A percentile compares a stretch with the other conserved stretches of the same genome.
phyloP scores from a whole-genome alignment of 2,888 invertebrate genomes.

The Melikaiella ostensackeni region DNA sequence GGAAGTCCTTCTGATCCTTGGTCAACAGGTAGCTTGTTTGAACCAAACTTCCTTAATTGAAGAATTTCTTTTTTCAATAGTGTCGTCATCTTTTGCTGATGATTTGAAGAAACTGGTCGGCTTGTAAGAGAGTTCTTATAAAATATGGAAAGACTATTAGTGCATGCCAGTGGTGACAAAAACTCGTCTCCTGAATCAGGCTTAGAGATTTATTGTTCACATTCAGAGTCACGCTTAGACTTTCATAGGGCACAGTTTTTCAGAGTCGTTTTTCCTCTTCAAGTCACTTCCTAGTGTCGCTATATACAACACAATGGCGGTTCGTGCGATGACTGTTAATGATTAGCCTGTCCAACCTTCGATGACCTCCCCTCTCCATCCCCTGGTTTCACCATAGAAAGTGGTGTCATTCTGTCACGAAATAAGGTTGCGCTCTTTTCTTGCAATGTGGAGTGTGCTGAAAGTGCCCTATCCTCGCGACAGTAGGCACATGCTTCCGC shows the following conservation, averaged over 20 bases:
- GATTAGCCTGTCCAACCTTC: constrained; percentile 68
- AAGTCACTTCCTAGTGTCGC: constrained; percentile 32
- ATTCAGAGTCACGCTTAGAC: background rate
- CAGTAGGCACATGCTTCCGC: constrained; percentile 51
- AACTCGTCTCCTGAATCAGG: background rate
- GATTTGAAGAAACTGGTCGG: background rate
- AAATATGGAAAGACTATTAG: background rate
- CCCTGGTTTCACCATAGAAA: constrained; percentile 59
- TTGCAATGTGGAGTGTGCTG: constrained; percentile 48
- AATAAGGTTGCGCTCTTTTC: constrained; percentile 51
- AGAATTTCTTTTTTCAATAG: too few species aligned
- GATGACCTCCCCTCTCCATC: constrained; percentile 61
- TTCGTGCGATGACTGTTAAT: constrained; percentile 69
- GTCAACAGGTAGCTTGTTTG: too few species aligned
- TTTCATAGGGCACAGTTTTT: background rate
- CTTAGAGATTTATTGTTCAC: background rate
- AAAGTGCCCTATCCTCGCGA: constrained; percentile 47
- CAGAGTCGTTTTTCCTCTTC: background rate
- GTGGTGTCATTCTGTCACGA: constrained; percentile 66
- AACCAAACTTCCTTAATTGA: too few species aligned
- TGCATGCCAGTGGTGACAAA: background rate
- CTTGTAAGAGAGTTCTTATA: background rate
- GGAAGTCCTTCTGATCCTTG: too few species aligned
- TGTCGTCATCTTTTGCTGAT: too few species aligned
- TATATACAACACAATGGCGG: constrained; percentile 22